Base-by-base conservation (phyloP, 2,113 vertebrate species). In the Cygnus buccinator region DNA sequence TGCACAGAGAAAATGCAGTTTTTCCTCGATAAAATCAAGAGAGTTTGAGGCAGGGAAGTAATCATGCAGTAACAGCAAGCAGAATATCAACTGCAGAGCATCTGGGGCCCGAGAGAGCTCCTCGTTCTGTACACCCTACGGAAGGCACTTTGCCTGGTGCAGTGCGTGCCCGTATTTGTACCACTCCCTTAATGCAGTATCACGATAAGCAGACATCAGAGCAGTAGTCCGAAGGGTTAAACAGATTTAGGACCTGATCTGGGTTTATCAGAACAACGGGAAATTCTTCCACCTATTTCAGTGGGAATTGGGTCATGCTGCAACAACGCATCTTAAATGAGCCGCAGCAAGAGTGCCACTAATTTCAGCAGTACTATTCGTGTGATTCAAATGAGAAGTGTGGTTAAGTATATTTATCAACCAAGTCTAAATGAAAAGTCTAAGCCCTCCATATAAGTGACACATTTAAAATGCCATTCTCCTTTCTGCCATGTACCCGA, bases 211-310 rank as follows among this genome's bases (percentile, higher is more conserved):
- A 35, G 61, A 78, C 46, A 77, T 13, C 50, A 50, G 10, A 35
- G 35, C 33, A 67, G 65, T 15, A 2, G 1, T 37, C 21, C 1
- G 1, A 55, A 83, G 46, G 19, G 83, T 87, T 92, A 89, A 84
- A 3, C 0, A 0, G 62, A 76, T 82, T 92, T 84, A 94, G 76
- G 62, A 52, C 13, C 43, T n/a, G 57, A 87, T 65, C 76, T 31
- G 31, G n/a, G 46, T 77, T 89, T 92, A 78, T 52, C 31, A 65
- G 80, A 82, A 87, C 25, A 89, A 50, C 17, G 26, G 62, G 72
- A 73, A 89, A 87, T 68, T 90, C 57, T 89, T 86, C 57, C 62
- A 78, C 18, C 41, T 92, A 39, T 75, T 96, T 95, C 83, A 90
- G 20, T 0, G 9, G 44, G 67, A 93, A 91, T 22, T 88, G 85